phyloP scores from a whole-genome alignment of 1,140 invertebrate genomes.

The Thalassaphorura encarpata region DNA sequence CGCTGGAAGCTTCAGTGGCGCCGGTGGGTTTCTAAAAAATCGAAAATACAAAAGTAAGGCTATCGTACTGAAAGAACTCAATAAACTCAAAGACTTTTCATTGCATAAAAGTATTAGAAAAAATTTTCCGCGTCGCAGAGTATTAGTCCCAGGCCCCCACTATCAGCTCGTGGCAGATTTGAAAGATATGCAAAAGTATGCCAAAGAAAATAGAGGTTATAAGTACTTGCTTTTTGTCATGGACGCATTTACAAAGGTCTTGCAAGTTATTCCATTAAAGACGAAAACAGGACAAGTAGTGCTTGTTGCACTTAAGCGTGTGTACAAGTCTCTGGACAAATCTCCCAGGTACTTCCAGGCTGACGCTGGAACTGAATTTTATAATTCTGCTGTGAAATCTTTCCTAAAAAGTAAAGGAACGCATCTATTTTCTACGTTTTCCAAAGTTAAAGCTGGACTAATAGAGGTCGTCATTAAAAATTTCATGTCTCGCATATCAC shows the following conservation, averaged over 20 bases:
- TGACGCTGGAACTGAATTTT: slow-evolving; percentile 14
- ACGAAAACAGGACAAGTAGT: slow-evolving; percentile 1
- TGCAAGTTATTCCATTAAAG: slow-evolving; percentile 5
- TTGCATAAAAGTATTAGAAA: neutral
- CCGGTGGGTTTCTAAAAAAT: neutral
- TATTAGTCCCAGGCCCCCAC: neutral
- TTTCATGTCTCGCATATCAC: neutral
- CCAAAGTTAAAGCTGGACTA: neutral
- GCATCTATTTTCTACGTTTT: neutral
- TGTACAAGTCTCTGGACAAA: neutral
- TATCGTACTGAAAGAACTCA: neutral
- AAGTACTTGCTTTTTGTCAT: slow-evolving; percentile 5
- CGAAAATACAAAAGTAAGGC: neutral
- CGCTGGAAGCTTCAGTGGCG: neutral
- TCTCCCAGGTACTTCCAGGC: neutral
- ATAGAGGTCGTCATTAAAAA: slow-evolving; percentile 10
- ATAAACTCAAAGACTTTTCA: neutral
- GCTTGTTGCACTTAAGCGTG: slow-evolving; percentile 5
- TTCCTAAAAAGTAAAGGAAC: slow-evolving; percentile 6
- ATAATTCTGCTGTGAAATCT: neutral
- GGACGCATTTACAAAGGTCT: slow-evolving; percentile 2
- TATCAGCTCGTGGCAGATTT: slow-evolving; percentile 2
- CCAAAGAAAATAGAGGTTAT: neutral
- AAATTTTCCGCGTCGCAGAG: slow-evolving; percentile 3
- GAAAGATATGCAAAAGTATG: slow-evolving; percentile 5